Base-by-base conservation (phyloP, 2,113 vertebrate genomes). In the Colossoma macropomum region DNA sequence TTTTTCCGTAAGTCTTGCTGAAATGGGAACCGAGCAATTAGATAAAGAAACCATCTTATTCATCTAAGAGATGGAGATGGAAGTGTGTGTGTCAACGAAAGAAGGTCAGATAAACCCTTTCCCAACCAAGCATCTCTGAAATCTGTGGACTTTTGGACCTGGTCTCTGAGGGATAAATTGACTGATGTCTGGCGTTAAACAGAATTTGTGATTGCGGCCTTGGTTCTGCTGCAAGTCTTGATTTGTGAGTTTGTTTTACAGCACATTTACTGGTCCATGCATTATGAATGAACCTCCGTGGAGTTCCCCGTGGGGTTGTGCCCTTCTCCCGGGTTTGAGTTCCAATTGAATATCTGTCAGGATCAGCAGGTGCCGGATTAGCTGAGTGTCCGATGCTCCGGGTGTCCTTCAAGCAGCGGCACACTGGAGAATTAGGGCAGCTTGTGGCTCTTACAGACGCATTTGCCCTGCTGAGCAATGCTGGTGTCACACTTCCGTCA, bases 341-440 rank as follows among this genome's bases (percentile, higher is more conserved):
- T 54, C 85, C 89, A 79, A 85, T 86, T 84, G 84, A 80, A 68
- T 85, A 89, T 86, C 69, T 89, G 87, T 83, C 54, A 52, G 63
- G 78, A 84, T 94, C 90, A 92, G 91, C 92, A 85, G 91, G 85
- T 84, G 83, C 66, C 82, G 90, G 93, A 94, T 94, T 94, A 93
- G 85, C 80, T 70, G 38, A 19, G 87, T 87, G 85, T 88, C 91
- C 87, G 76, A 79, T 63, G 84, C 60, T 38, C 81, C 76, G 60
- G 66, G 52, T 84, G 84, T 88, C 87, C 71, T 84, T 75, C 32
- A 81, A 59, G 41, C 45, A 66, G 62, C 16, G 1, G 25, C 85
- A 60, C 77, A 88, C 11, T 60, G 82, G 76, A 87, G 88, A 71
- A 87, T 86, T 88, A 89, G 80, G 75, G 82, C 81, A 84, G 65